Evolutionary conservation across 2,888 invertebrate species (phyloP).

Genomic region (Leptinotarsa haldemani): DNA sequence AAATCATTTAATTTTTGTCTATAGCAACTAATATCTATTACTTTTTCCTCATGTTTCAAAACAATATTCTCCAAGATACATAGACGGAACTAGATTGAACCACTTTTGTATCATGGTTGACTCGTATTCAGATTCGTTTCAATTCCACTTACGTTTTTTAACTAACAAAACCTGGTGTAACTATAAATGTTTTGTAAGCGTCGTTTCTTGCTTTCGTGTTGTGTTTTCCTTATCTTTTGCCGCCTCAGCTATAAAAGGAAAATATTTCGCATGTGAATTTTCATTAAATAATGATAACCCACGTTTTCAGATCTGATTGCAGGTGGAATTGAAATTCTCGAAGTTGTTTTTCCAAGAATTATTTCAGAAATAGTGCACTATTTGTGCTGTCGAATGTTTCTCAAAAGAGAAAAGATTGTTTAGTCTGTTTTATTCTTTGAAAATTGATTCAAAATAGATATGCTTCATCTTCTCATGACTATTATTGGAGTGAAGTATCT

Average conservation of each 20-base stretch:
- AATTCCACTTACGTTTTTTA: neutral
- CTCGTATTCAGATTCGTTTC: neutral
- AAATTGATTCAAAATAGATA: too few species aligned
- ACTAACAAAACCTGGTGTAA: neutral
- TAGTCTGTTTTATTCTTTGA: too few species aligned
- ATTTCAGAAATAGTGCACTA: neutral
- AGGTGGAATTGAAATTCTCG: constrained; percentile 2
- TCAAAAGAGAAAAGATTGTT: neutral
- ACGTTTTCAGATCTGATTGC: constrained; percentile 1
- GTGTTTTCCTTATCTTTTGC: constrained; percentile 7
- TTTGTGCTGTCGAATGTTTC: neutral
- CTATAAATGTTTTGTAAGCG: neutral
- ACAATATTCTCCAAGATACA: too few species aligned
- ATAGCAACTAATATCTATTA: too few species aligned
- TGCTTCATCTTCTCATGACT: too few species aligned
- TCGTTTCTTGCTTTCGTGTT: constrained; percentile 11
- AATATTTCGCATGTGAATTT: constrained; percentile 15
- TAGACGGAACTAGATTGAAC: too few species aligned
- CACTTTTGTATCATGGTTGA: too few species aligned
- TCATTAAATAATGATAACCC: constrained; percentile 14
- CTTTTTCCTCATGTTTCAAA: too few species aligned
- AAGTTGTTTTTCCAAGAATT: constrained; percentile 3
- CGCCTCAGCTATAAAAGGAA: constrained; percentile 12
- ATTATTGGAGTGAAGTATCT: too few species aligned
- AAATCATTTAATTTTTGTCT: too few species aligned